Percentiles rank a stretch among this genome's conserved stretches.
phyloP scores from a whole-genome alignment of 2,888 invertebrate genomes.

The Eupithecia insigniata region DNA sequence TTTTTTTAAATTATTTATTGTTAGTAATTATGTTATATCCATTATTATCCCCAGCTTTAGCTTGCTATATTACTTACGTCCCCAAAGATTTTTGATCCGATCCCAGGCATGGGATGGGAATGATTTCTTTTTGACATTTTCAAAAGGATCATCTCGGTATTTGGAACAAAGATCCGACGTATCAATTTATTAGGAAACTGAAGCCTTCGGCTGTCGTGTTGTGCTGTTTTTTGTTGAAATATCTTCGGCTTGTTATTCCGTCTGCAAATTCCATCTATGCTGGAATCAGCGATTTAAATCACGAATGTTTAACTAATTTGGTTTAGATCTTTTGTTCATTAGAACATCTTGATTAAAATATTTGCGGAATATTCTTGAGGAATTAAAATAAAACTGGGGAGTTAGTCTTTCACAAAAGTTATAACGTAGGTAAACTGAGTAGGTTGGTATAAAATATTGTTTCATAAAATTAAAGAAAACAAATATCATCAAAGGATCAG shows the following conservation, averaged over 20 bases:
- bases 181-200: constrained; percentile 33
- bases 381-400: background rate
- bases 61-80: background rate
- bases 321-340: constrained; percentile 32
- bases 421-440: background rate
- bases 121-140: background rate
- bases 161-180: background rate
- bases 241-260: constrained; percentile 56
- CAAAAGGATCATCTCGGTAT: background rate
- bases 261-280: constrained; percentile 69
- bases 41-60: background rate
- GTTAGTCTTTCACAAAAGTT: background rate
- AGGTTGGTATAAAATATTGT: background rate
- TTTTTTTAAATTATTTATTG: background rate
- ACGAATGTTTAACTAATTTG: constrained; percentile 32
- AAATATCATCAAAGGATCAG: background rate
- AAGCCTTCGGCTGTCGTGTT: constrained; percentile 41
- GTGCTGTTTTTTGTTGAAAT: constrained; percentile 55
- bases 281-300: constrained; percentile 51
- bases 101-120: background rate
- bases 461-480: background rate
- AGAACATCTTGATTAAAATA: constrained; percentile 40
- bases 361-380: constrained; percentile 6
- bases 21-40: background rate
- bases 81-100: background rate